Evolutionary conservation across 2,797 vertebrate genomes (phyloP).

Genomic region (Phyllotis vaccarum): DNA sequence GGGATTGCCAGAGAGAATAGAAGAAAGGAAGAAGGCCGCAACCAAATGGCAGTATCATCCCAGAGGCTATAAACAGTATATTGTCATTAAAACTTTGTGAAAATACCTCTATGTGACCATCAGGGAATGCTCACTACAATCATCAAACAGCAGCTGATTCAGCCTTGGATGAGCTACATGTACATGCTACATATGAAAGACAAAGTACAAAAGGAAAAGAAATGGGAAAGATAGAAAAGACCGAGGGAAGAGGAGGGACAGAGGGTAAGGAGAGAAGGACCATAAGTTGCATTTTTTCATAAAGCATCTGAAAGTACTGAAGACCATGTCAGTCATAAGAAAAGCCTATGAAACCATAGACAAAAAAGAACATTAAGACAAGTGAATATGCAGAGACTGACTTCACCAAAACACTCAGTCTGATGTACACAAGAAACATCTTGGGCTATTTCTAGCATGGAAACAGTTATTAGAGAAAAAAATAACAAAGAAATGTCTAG

Average conservation of each 20-base stretch:
- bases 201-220: too few relatives aligned
- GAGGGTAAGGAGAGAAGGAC: too few relatives aligned
- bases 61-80: neutral
- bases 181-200: neutral
- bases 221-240: neutral
- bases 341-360: neutral
- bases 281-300: neutral
- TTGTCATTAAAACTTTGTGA: neutral
- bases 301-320: neutral
- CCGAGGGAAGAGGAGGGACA: rapidly evolving
- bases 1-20: neutral
- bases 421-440: neutral
- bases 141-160: neutral
- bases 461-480: neutral
- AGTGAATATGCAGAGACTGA: neutral
- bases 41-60: neutral
- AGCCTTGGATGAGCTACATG: neutral
- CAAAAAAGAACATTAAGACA: neutral
- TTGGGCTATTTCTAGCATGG: neutral
- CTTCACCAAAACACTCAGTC: neutral
- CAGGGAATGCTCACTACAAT: neutral
- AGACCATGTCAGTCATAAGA: neutral
- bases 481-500: neutral
- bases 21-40: neutral
- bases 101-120: neutral